These are phyloP conservation scores for Rhopilema esculentum DNA, from an alignment of 30 jellyfish, hydroid and myxozoan species.

Conservation along the genomic window DNA sequence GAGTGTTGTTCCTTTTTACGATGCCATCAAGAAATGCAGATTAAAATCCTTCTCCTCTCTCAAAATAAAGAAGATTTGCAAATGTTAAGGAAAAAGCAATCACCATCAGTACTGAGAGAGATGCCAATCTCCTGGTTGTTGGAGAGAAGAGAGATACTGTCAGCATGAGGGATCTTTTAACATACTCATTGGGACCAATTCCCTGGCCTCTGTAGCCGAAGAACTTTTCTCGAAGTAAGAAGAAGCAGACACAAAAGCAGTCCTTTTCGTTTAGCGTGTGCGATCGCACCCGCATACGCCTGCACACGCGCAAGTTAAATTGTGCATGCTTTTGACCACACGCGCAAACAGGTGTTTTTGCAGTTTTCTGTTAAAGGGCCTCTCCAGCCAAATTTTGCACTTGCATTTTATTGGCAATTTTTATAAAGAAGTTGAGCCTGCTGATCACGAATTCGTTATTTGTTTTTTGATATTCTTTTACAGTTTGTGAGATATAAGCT, in stretches of 20 bases:
- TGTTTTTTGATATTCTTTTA: too few species aligned
- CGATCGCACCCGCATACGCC: too few species aligned
- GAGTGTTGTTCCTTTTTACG: slow-evolving; percentile 24
- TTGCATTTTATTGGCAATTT: too few species aligned
- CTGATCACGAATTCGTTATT: too few species aligned
- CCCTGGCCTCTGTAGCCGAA: slow-evolving; percentile 58
- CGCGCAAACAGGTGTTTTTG: too few species aligned
- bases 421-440: too few species aligned
- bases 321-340: too few species aligned
- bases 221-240: slow-evolving; percentile 37
- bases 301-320: too few species aligned
- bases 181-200: slow-evolving; percentile 56
- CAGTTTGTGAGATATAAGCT: too few species aligned
- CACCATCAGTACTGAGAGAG: slow-evolving; percentile 60
- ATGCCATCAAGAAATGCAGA: slow-evolving; percentile 27
- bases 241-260: slow-evolving; percentile 63
- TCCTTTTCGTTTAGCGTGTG: too few species aligned
- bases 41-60: slow-evolving; percentile 41
- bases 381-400: too few species aligned
- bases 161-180: slow-evolving; percentile 8
- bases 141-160: slow-evolving; percentile 37
- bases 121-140: slow-evolving; percentile 57
- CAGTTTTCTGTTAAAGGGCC: too few species aligned
- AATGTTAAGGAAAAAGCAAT: slow-evolving; percentile 44
- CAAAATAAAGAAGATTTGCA: slow-evolving; percentile 47